Percentiles rank a stretch among this genome's conserved stretches.
Conservation (phyloP, 2,888 invertebrate genomes). For the Arrhopalites spinosus region DNA sequence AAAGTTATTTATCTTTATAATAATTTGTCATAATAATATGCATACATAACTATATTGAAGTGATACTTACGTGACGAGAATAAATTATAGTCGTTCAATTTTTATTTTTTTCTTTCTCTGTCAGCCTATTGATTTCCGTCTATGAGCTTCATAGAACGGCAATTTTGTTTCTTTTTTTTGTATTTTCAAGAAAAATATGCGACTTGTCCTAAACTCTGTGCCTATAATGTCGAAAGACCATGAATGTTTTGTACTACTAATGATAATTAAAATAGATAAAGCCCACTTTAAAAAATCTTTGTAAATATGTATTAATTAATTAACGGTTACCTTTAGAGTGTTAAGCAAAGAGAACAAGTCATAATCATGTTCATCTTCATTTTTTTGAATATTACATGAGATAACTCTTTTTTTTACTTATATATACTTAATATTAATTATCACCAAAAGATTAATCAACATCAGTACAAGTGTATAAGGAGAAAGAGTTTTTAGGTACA, state of each 20-base stretch:
- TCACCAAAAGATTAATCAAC: not conserved
- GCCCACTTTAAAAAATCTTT: not conserved
- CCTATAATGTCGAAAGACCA: conserved; percentile 32
- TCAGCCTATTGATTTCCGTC: no score
- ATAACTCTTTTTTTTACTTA: not conserved
- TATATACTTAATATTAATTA: not conserved
- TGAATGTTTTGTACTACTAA: not conserved
- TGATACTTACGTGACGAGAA: no score
- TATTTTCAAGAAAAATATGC: not conserved
- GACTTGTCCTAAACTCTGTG: conserved; percentile 35
- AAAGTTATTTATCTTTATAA: no score
- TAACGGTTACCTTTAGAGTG: not conserved
- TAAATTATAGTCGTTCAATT: not conserved
- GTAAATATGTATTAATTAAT: no score
- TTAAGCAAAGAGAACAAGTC: not conserved
- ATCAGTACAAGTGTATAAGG: no score
- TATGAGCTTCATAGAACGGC: no score
- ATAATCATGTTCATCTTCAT: not conserved
- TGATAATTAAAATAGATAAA: no score
- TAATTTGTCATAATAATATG: no score
- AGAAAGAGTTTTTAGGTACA: no score
- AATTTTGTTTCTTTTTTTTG: not conserved
- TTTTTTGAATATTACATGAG: not conserved
- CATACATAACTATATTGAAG: no score
- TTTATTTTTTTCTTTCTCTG: not conserved